phyloP scores from a whole-genome alignment of 1,140 invertebrate genomes.

The Agraylea sexmaculata region DNA sequence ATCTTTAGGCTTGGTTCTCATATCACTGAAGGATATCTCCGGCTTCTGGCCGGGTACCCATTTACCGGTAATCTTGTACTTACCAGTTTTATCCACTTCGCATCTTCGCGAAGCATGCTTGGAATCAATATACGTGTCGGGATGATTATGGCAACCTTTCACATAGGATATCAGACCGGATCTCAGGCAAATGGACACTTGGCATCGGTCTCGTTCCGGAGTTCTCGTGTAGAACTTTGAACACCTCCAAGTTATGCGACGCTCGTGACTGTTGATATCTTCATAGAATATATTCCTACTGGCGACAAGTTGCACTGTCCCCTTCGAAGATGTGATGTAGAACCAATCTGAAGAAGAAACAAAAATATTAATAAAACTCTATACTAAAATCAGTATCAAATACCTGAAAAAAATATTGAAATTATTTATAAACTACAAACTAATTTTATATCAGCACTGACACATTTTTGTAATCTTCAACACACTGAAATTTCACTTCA shows the following conservation, averaged over 20 bases:
- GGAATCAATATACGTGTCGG: conserved; percentile 33
- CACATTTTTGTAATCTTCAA: no score
- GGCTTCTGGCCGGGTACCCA: conserved; percentile 9
- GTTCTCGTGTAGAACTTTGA: conserved; percentile 38
- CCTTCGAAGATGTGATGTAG: conserved; percentile 37
- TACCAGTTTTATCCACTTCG: conserved; percentile 37
- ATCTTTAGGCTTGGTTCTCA: no score
- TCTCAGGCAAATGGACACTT: conserved; percentile 35
- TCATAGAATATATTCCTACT: conserved; percentile 39
- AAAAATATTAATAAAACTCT: not conserved
- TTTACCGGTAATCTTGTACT: conserved; percentile 33
- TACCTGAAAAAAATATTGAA: not conserved
- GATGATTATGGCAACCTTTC: conserved; percentile 35
- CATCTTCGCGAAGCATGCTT: conserved; percentile 36
- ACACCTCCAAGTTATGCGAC: conserved; percentile 37
- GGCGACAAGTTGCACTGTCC: conserved; percentile 34
- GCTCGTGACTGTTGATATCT: conserved; percentile 35
- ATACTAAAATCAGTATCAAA: not conserved
- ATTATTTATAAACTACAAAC: not conserved
- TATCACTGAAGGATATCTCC: no score
- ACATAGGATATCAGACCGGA: conserved; percentile 36
- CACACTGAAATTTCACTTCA: no score
- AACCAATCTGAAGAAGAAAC: conserved; percentile 32
- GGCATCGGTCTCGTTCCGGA: conserved; percentile 25
- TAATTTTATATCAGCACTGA: conserved; percentile 9